phyloP scores from a whole-genome alignment of 2,888 invertebrate species.

The Diplazon laetatorius region DNA sequence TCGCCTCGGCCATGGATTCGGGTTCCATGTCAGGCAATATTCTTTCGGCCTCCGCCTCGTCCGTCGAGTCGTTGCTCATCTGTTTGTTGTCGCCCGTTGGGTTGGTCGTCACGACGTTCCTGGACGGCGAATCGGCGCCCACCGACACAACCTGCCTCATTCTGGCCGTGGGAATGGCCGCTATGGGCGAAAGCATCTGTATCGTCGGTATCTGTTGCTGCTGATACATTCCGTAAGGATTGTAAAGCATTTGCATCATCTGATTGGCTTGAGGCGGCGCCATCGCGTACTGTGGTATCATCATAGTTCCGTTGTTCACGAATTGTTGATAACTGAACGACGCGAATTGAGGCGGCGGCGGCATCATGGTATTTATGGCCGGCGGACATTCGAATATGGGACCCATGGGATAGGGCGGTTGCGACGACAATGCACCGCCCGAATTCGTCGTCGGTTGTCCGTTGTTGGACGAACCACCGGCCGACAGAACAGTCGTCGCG shows the following conservation, averaged over 20 bases:
- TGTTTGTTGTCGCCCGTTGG: slow-evolving; percentile 70
- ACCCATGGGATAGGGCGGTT: slow-evolving; percentile 78
- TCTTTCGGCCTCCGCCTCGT: slow-evolving; percentile 72
- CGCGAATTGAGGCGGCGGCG: slow-evolving; percentile 81
- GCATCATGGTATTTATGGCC: slow-evolving; percentile 76
- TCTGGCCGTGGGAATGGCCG: slow-evolving; percentile 79
- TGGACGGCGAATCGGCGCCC: slow-evolving; percentile 65
- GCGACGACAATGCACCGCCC: slow-evolving; percentile 71
- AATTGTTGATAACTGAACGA: slow-evolving; percentile 85
- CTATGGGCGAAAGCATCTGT: slow-evolving; percentile 83
- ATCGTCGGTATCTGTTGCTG: slow-evolving; percentile 84
- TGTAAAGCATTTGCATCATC: slow-evolving; percentile 83
- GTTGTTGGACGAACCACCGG: slow-evolving; percentile 81
- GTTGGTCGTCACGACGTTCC: slow-evolving; percentile 69
- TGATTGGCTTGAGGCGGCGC: slow-evolving; percentile 83
- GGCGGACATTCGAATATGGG: slow-evolving; percentile 81
- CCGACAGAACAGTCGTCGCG: slow-evolving; percentile 80
- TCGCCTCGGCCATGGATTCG: slow-evolving; percentile 64
- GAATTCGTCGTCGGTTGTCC: slow-evolving; percentile 49
- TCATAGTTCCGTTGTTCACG: slow-evolving; percentile 84
- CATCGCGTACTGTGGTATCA: slow-evolving; percentile 84
- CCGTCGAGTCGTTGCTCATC: slow-evolving; percentile 70
- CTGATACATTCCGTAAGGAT: slow-evolving; percentile 84
- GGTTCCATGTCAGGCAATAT: slow-evolving; percentile 75
- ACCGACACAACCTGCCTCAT: slow-evolving; percentile 73